Evolutionary conservation across 2,113 vertebrate species (phyloP), one percentile per base, ranked within the genome.

Genomic region (Brachirus orientalis): DNA sequence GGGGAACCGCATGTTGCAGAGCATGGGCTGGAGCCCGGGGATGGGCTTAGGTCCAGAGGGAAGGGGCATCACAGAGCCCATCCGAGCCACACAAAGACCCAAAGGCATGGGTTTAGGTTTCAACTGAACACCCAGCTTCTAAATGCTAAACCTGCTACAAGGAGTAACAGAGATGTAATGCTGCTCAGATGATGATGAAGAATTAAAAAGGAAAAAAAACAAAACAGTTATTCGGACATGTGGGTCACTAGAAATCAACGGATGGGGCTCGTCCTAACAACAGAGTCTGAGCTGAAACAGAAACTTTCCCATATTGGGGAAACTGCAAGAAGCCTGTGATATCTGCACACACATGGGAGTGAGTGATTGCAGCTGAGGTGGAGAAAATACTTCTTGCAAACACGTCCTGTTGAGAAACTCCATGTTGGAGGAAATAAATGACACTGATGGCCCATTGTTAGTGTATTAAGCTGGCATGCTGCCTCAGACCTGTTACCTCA

Each of bases 1-100:
- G 83, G 97, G 97, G 50, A 98, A 88, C 85, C 94, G 96, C 58
- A 98, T 99, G 96, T 86, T 99, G 70, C 97, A 99, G 90, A 96
- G 75, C 48, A 98, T 99, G 96, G 97, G 97, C 64, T 99, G 97
- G 97, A 95, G 75, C 14, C 97, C 97, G 0, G 97, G 97, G 16
- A 94, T 92, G 1, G 97, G 97, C 68, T 93, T 99, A 0, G 97
- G 96, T 53, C 95, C 96, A 0, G 96, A 97, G 0, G 96, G 97
- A 80, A 93, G 95, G 79, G 97, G 97, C 40, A 95, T 98, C 37
- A 92, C 96, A 0, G 97, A 99, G 86, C 97, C 97, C 0, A 83
- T 98, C 63, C 90, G 96, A 68, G 95, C 96, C 50, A 75, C 94
- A 6, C 96, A 98, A 91, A 95, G 97, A 90, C 96, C 97, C 3